A percentile compares a stretch with the other conserved stretches of the same genome.
Conservation (phyloP, 2,888 invertebrate genomes). For the Thereva unica region DNA sequence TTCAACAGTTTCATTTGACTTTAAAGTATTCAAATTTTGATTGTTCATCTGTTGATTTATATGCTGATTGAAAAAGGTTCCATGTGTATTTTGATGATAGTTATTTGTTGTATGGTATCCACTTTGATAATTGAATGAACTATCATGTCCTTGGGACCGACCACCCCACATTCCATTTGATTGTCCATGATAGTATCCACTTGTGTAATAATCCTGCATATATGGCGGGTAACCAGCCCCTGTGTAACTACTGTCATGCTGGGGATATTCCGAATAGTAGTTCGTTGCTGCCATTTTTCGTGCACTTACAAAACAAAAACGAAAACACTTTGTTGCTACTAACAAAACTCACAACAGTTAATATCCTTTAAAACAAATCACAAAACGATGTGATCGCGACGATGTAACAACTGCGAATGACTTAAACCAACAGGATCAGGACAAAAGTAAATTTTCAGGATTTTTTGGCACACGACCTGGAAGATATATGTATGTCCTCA, state of each 20-base stretch:
- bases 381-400: conserved; percentile 50
- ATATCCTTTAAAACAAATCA: no score
- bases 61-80: no score
- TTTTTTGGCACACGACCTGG: conserved; percentile 41
- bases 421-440: conserved; percentile 41
- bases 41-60: no score
- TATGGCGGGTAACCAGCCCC: neutral
- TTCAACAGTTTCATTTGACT: neutral
- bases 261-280: conserved; percentile 50
- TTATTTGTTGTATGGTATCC: no score
- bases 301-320: neutral
- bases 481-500: conserved; percentile 10
- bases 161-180: neutral
- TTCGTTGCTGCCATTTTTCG: conserved; percentile 52
- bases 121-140: no score
- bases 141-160: neutral
- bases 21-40: neutral
- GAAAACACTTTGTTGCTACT: neutral
- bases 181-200: neutral
- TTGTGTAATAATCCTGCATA: neutral
- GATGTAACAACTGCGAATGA: conserved; percentile 51
- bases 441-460: conserved; percentile 3
- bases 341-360: no score
- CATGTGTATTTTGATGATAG: no score
- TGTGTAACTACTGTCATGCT: neutral